Base-by-base conservation (phyloP, 2,113 vertebrate genomes). In the Melanerpes formicivorus region DNA sequence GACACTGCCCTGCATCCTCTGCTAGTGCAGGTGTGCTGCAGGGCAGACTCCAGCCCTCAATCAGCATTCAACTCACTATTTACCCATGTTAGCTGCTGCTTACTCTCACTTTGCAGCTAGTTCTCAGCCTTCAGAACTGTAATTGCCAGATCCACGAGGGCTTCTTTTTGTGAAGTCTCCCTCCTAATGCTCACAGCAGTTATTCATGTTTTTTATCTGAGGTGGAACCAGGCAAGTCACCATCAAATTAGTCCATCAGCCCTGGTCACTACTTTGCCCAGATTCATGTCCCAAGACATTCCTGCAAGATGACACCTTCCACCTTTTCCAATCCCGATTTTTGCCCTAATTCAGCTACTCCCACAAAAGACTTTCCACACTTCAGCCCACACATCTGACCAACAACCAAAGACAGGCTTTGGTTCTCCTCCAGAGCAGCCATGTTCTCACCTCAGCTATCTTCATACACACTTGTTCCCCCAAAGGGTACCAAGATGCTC, bases 171-270 rank as follows among this genome's bases (percentile, higher is more conserved):
- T 26, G 4, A 14, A 50, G 19, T 11, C 32, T 65, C 21, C 37
- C 15, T 29, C 14, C 8, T 40, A 42, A 2, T 0, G 0, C 1
- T 27, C 4, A 3, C 14, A 10, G 8, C 29, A 13, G 0, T 17
- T 32, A 23, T 26, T 30, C 52, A 82, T 87, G 64, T 65, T 40
- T 59, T 18, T 59, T 11, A n/a, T 29, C 71, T 6, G 5, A 66
- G 3, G 6, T 11, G 11, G 37, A 37, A 42, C 3, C 12, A 58
- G 32, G 27, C 13, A 19, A 73, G 40, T 32, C 15, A 10, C 4
- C 3, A 2, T 29, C 7, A 16, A 77, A 22, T 13, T 3, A 1
- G 10, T 40, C 40, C 72, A 7, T 65, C 32, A 52, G 23, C 7
- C 9, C 25, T 27, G 25, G 27, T 14, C 30, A 27, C 29, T 42